phyloP scores from a whole-genome alignment of 1,140 invertebrate species.

The Philopotamus ludificatus region DNA sequence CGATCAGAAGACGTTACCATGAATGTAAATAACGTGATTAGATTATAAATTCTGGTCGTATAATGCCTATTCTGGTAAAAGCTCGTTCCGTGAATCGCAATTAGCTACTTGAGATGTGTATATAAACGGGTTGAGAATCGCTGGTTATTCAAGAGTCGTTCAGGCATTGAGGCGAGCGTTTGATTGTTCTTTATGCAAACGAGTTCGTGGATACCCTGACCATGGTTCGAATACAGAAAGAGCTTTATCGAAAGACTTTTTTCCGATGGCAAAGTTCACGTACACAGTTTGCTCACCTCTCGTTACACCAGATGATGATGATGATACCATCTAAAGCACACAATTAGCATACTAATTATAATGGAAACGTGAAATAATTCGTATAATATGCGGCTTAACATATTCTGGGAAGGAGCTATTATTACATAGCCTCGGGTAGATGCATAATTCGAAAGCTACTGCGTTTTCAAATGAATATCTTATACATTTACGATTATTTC shows the following conservation, averaged over 20 bases:
- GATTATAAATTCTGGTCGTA: conserved; percentile 14
- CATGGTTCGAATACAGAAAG: conserved; percentile 27
- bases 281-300: not conserved
- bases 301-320: not conserved
- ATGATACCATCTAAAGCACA: not conserved
- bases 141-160: not conserved
- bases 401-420: too few relatives aligned
- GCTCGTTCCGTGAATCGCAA: conserved; percentile 19
- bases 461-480: too few relatives aligned
- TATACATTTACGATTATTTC: too few relatives aligned
- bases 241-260: conserved; percentile 9
- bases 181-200: conserved; percentile 37
- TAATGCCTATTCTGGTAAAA: conserved; percentile 17
- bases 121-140: not conserved
- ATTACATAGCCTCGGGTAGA: too few relatives aligned
- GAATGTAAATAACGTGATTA: conserved; percentile 6
- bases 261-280: conserved; percentile 13
- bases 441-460: too few relatives aligned
- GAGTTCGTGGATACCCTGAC: conserved; percentile 28
- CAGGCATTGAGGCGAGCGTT: not conserved
- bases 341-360: not conserved
- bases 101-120: not conserved
- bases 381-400: too few relatives aligned
- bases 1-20: conserved; percentile 3
- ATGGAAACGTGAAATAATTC: too few relatives aligned